Evolutionary conservation across 2,888 invertebrate genomes (phyloP).

Genomic region (Peribatodes rhomboidaria): DNA sequence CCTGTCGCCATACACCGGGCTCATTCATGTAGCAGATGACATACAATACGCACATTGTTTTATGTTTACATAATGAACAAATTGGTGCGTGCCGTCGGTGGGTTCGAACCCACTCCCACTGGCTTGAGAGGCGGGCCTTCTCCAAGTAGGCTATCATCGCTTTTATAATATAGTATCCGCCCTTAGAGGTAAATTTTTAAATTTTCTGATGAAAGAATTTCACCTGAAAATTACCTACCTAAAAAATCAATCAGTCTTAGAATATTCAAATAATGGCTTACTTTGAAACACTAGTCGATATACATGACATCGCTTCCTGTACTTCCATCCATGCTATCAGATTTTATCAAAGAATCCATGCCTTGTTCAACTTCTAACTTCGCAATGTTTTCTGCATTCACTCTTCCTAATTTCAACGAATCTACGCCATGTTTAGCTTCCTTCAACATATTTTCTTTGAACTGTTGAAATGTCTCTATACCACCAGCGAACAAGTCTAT

Average conservation of each 20-base stretch:
- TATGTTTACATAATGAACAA: no score
- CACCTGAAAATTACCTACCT: no score
- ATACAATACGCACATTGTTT: no score
- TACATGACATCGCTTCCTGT: slow-evolving; percentile 2
- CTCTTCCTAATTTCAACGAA: slow-evolving; percentile 36
- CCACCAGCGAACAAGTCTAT: slow-evolving; percentile 70
- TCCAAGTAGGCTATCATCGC: no score
- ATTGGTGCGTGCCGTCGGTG: no score
- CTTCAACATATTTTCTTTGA: slow-evolving; percentile 59
- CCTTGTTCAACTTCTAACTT: slow-evolving; percentile 40
- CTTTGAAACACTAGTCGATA: background rate
- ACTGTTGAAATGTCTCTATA: slow-evolving; percentile 54
- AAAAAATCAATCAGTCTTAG: background rate
- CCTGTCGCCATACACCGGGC: no score
- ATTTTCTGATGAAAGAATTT: no score
- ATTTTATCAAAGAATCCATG: background rate
- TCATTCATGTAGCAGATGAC: no score
- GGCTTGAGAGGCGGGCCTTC: no score
- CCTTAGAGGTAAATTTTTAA: no score
- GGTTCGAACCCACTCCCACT: no score
- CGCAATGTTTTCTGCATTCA: slow-evolving; percentile 38
- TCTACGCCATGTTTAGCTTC: slow-evolving; percentile 57
- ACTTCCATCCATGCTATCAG: slow-evolving; percentile 36
- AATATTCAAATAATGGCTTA: background rate
- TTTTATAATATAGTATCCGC: no score